phyloP scores from a whole-genome alignment of 1,140 invertebrate genomes.

The Helicoverpa zea region DNA sequence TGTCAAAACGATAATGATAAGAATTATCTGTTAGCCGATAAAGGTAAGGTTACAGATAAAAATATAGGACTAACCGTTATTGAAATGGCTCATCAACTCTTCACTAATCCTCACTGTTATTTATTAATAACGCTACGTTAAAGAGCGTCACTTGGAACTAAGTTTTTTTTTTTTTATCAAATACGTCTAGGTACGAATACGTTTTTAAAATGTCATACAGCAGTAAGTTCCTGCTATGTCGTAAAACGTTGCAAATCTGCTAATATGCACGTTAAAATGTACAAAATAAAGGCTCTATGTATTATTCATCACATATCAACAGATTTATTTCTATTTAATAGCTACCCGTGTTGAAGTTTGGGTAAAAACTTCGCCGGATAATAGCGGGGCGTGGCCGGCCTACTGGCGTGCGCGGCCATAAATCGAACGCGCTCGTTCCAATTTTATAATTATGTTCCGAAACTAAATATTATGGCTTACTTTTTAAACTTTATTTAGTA shows the following conservation, averaged over 20 bases:
- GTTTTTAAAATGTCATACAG: no score
- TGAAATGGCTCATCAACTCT: no score
- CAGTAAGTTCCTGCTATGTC: no score
- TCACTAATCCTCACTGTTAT: no score
- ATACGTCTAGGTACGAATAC: no score
- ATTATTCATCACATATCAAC: constrained; percentile 21
- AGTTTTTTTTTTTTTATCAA: no score
- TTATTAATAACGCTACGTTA: no score
- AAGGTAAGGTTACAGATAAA: no score
- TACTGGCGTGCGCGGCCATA: constrained; percentile 52
- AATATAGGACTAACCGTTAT: no score
- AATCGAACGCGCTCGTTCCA: constrained; percentile 48
- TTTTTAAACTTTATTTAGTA: not conserved
- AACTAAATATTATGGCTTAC: not conserved
- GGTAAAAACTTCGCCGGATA: constrained; percentile 42
- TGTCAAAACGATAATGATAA: no score
- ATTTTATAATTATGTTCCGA: constrained; percentile 52
- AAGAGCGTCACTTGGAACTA: no score
- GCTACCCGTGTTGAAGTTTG: constrained; percentile 34
- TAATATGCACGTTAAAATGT: not conserved
- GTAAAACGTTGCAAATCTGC: not conserved
- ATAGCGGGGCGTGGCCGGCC: constrained; percentile 55
- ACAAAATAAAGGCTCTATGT: not conserved
- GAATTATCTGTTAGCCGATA: no score
- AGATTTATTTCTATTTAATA: constrained; percentile 49